Evolutionary conservation across 2,113 vertebrate genomes (phyloP), one percentile per base, ranked within the genome.

Genomic region (Leptobrachium leishanense): DNA sequence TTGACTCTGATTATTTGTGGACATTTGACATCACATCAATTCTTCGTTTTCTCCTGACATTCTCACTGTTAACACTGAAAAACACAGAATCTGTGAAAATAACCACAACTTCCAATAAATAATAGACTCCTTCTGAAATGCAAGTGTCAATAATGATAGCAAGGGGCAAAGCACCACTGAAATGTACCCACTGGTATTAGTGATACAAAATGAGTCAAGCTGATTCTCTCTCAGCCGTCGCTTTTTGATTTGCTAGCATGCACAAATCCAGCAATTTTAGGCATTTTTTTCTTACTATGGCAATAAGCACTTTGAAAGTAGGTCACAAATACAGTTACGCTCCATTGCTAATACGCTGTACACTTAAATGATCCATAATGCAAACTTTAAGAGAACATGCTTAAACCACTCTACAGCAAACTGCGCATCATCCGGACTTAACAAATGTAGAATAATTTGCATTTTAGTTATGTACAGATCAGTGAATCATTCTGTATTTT

Each of bases 251-350:
- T 81, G 71, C 78, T 74, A 59, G 71, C 55, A 72, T 68, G 78
- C 64, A 74, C 78, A 74, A 74, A 81, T 81, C 71, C 64, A 11
- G 46, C 64, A 74, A 68, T 74, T 31, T 81, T 81, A 81, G 65
- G 78, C 68, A 64, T 31, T 74, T 44, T 39, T 81, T 81, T 81
- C 54, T 74, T 81, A 72, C 63, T 68, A 81, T 81, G 72, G 71
- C 71, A 81, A 68, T 77, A 74, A 81, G 64, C 72, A 74, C 65
- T 81, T 81, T 74, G 78, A 81, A 81, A 81, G 40, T 81, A 81
- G 78, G 78, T 81, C 78, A 81, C 71, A 66, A 62, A 74, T 74
- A 62, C 50, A 74, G 42, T 74, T 74, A 59, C 72, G 72, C 64
- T 74, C 72, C n/a, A 72, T 43, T 81, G 78, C 64, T 81, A 68